Percentiles rank a stretch among this genome's conserved stretches.
Evolutionary conservation across 2,113 vertebrate species (phyloP).

Genomic region (Chitala chitala): DNA sequence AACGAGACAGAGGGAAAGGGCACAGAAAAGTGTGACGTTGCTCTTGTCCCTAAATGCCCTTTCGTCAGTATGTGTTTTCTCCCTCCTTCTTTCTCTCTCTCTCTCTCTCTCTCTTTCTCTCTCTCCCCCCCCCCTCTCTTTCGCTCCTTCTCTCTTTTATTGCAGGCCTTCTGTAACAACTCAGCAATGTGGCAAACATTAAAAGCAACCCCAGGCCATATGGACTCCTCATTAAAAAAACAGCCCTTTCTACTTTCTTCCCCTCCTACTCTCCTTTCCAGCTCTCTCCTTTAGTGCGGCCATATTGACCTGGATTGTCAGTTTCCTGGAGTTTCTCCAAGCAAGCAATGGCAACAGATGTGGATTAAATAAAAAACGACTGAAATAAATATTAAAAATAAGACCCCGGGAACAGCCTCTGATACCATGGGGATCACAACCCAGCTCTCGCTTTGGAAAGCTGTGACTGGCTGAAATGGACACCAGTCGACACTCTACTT

Average conservation of each 20-base stretch:
- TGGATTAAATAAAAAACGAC: slow-evolving; percentile 24
- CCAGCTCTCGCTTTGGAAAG: background rate
- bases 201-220: slow-evolving; percentile 43
- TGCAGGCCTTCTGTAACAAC: slow-evolving; percentile 31
- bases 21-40: slow-evolving; percentile 1
- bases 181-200: slow-evolving; percentile 49
- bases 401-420: background rate
- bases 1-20: slow-evolving; percentile 16
- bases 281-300: slow-evolving; percentile 23
- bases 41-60: slow-evolving; percentile 9
- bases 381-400: slow-evolving; percentile 13
- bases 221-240: slow-evolving; percentile 38
- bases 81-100: background rate
- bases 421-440: background rate
- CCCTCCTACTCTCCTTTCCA: slow-evolving; percentile 6
- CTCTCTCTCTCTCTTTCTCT: background rate
- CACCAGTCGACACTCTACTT: background rate
- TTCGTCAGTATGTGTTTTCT: background rate
- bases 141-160: background rate
- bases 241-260: slow-evolving; percentile 29
- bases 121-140: background rate
- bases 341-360: slow-evolving; percentile 30
- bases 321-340: slow-evolving; percentile 42
- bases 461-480: background rate
- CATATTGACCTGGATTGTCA: slow-evolving; percentile 34